Percentiles rank a stretch among this genome's conserved stretches.
phyloP scores from a whole-genome alignment of 2,113 vertebrate species.

The Cariama cristata region DNA sequence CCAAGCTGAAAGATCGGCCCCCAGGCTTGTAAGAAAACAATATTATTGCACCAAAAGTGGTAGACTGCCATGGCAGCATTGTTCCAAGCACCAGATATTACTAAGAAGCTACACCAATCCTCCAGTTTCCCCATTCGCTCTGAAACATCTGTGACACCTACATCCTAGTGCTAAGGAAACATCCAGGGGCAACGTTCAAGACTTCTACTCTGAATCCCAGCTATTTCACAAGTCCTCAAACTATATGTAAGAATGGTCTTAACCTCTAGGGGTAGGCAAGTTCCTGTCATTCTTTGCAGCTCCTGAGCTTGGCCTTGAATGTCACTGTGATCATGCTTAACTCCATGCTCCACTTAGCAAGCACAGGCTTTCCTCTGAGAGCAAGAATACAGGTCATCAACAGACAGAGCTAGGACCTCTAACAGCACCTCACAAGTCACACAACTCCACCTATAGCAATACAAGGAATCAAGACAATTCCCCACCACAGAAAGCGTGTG shows the following conservation, averaged over 20 bases:
- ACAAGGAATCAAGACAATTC: not conserved
- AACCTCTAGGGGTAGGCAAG: not conserved
- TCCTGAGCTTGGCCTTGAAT: not conserved
- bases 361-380: not conserved
- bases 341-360: not conserved
- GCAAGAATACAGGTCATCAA: not conserved
- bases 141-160: not conserved
- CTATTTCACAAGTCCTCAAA: not conserved
- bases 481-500: not conserved
- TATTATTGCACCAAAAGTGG: not conserved
- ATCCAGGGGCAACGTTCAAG: not conserved
- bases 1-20: not conserved
- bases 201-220: not conserved
- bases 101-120: not conserved
- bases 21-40: not conserved
- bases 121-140: not conserved
- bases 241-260: not conserved
- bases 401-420: not conserved
- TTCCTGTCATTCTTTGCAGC: not conserved
- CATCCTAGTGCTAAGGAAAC: not conserved
- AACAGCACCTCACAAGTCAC: not conserved
- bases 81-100: not conserved
- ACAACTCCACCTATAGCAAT: not conserved
- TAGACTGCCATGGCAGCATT: not conserved
- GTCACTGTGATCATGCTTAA: not conserved